These are phyloP conservation scores for Mormyrops boulengeri DNA, from an alignment of 2,797 vertebrate genomes.

Conservation along the genomic window DNA sequence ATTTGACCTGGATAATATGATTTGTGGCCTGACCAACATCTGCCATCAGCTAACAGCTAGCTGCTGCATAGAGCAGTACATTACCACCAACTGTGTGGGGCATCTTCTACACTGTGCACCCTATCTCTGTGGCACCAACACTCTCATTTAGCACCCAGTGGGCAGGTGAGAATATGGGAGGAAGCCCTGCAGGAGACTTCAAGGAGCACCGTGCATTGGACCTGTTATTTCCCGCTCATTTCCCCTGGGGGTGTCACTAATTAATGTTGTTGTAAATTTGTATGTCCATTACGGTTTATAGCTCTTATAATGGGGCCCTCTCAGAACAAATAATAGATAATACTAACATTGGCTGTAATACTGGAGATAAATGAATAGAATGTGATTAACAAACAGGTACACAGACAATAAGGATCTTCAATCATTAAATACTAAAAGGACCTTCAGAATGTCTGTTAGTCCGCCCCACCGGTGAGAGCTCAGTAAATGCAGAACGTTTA, in stretches of 20 bases:
- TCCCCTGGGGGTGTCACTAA: neutral
- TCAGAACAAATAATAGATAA: neutral
- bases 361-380: neutral
- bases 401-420: neutral
- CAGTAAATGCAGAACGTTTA: neutral
- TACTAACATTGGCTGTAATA: neutral
- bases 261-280: neutral
- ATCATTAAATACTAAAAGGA: neutral
- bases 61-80: neutral
- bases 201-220: neutral
- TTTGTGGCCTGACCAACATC: neutral
- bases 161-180: neutral
- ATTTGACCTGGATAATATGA: neutral
- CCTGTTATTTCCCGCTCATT: neutral
- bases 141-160: neutral
- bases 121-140: neutral
- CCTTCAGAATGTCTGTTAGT: neutral
- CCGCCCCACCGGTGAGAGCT: neutral
- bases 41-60: neutral
- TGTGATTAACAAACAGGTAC: neutral
- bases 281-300: neutral
- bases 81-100: neutral
- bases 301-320: neutral
- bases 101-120: neutral
- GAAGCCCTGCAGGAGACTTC: neutral